Conservation (phyloP, 2,113 vertebrate species). For the Microcebus griseorufus region DNA sequence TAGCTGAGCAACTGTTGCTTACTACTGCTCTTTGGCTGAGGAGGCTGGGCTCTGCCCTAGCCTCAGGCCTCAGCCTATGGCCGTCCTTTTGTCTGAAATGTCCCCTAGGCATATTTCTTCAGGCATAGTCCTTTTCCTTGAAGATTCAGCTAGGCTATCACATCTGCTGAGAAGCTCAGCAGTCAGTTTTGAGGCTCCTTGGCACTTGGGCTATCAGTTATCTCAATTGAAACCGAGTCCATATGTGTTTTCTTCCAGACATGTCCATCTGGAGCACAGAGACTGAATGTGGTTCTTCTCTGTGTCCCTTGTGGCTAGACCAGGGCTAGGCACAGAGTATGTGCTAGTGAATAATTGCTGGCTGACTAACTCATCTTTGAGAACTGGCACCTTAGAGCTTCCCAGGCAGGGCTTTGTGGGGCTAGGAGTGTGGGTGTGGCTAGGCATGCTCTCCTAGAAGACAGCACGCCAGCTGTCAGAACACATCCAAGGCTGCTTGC, state of each 20-base stretch:
- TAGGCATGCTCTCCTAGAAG: slow-evolving; percentile 74
- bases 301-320: not conserved
- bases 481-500: slow-evolving; percentile 84
- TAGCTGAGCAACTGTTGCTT: not conserved
- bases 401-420: not conserved
- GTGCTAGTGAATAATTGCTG: not conserved
- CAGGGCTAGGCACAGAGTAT: not conserved
- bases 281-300: not conserved
- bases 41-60: not conserved
- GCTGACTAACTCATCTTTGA: not conserved
- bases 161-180: not conserved
- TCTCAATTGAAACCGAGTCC: not conserved
- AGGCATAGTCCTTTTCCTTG: not conserved
- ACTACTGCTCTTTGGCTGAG: slow-evolving; percentile 23
- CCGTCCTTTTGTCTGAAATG: not conserved
- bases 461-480: slow-evolving; percentile 82
- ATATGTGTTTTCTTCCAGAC: slow-evolving; percentile 14
- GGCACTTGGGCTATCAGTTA: not conserved
- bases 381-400: not conserved
- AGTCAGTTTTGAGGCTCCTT: not conserved
- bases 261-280: not conserved
- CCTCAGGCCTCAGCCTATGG: not conserved
- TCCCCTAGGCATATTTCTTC: not conserved
- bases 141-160: not conserved
- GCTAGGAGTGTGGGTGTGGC: slow-evolving; percentile 71